A percentile compares a stretch with the other conserved stretches of the same genome.
These are phyloP conservation scores for Diorhabda sublineata DNA, from an alignment of 1,140 invertebrate genomes.

Conservation along the genomic window DNA sequence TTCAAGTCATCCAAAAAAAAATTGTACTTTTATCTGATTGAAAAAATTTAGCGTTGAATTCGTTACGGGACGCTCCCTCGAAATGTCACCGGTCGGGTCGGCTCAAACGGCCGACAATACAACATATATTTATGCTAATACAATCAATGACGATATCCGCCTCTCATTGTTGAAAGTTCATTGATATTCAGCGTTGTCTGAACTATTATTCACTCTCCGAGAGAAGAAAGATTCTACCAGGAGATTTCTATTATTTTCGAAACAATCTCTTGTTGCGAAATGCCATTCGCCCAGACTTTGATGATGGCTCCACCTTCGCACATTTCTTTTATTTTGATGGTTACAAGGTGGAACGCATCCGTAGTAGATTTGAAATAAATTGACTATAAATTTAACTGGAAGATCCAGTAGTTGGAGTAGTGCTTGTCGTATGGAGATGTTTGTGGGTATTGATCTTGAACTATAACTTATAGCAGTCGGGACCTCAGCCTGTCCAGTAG, in stretches of 20 bases:
- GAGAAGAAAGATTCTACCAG: background rate
- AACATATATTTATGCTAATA: slow-evolving; percentile 31
- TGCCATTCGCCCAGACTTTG: slow-evolving; percentile 1
- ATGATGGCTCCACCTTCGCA: slow-evolving; percentile 1
- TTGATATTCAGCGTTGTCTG: slow-evolving; percentile 29
- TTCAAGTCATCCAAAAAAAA: slow-evolving; percentile 7
- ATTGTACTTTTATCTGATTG: slow-evolving; percentile 10
- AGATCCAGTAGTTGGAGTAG: no score
- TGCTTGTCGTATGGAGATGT: no score
- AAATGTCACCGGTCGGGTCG: slow-evolving; percentile 21
- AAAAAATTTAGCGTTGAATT: slow-evolving; percentile 16
- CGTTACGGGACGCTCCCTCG: slow-evolving; percentile 16
- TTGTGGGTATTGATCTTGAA: no score
- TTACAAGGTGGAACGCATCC: background rate
- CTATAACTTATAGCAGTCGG: no score
- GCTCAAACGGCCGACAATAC: slow-evolving; percentile 15
- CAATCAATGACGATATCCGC: slow-evolving; percentile 18
- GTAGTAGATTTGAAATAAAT: no score
- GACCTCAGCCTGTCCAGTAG: no score
- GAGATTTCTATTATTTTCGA: slow-evolving; percentile 1
- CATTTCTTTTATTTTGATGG: background rate
- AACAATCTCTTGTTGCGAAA: background rate
- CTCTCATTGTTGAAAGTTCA: slow-evolving; percentile 25
- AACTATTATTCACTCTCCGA: background rate
- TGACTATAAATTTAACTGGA: no score